A percentile compares a stretch with the other conserved stretches of the same genome.
phyloP scores from a whole-genome alignment of 2,113 vertebrate species.

The Circaetus gallicus region DNA sequence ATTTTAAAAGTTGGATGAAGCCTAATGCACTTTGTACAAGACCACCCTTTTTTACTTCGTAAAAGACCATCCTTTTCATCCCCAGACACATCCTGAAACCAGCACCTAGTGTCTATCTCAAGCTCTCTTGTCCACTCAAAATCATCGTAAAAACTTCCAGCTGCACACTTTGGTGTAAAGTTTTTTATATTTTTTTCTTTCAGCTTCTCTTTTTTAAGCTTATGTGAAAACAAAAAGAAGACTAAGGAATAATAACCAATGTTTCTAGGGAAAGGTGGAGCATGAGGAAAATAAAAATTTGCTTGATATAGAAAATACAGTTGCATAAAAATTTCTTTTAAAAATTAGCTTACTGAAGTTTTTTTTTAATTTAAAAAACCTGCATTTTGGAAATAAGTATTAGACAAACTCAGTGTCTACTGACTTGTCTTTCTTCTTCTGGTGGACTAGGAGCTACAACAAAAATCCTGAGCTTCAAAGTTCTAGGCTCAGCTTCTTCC shows the following conservation, averaged over 20 bases:
- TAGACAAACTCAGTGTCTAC: not conserved
- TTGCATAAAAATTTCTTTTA: not conserved
- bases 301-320: not conserved
- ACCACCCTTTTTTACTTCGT: not conserved
- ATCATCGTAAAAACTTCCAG: not conserved
- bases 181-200: not conserved
- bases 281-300: not conserved
- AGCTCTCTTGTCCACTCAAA: not conserved
- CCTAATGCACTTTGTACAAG: not conserved
- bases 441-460: not conserved
- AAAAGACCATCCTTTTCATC: not conserved
- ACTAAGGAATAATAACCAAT: not conserved
- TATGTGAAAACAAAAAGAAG: not conserved
- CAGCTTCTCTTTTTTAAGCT: not conserved
- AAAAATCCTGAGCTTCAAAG: not conserved
- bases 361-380: not conserved
- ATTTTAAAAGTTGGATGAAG: not conserved
- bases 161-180: not conserved
- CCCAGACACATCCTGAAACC: not conserved
- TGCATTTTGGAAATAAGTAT: not conserved
- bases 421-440: not conserved
- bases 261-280: not conserved
- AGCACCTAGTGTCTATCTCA: not conserved
- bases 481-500: not conserved
- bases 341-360: not conserved